A percentile compares a stretch with the other conserved stretches of the same genome.
Evolutionary conservation across 1,140 invertebrate genomes (phyloP).

Genomic region (Homalodisca vitripennis): DNA sequence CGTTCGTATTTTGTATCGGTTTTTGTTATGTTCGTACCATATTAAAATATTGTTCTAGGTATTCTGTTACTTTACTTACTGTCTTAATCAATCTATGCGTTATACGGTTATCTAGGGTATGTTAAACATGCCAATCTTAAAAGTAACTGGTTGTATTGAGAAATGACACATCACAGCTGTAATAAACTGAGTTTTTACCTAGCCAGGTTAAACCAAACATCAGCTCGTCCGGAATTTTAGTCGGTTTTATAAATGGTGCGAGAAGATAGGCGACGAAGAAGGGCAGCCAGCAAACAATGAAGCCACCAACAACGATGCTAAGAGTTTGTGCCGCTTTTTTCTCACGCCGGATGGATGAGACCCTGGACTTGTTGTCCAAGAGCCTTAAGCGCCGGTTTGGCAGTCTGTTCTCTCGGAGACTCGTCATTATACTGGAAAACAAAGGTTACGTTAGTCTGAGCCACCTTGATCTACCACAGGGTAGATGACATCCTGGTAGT

Average conservation of each 20-base stretch:
- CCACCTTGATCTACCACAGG: too few species aligned
- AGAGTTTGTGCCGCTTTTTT: constrained; percentile 88
- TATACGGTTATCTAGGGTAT: too few species aligned
- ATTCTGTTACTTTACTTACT: too few species aligned
- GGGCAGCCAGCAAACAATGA: constrained; percentile 86
- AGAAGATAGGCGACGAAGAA: constrained; percentile 86
- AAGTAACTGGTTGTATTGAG: too few species aligned
- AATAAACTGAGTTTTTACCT: too few species aligned
- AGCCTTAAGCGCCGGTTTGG: constrained; percentile 28
- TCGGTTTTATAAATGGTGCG: constrained; percentile 64
- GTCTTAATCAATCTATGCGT: too few species aligned
- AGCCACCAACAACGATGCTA: constrained; percentile 88
- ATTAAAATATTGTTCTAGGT: too few species aligned
- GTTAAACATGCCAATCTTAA: too few species aligned
- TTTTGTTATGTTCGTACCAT: too few species aligned
- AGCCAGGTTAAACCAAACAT: constrained; percentile 87
- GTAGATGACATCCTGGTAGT: too few species aligned
- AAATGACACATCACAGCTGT: too few species aligned
- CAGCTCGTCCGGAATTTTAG: constrained; percentile 54
- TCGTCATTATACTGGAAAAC: constrained; percentile 27
- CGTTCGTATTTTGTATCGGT: too few species aligned
- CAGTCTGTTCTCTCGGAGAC: constrained; percentile 21
- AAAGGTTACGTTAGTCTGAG: constrained; percentile 60
- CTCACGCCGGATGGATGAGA: constrained; percentile 67
- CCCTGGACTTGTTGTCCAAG: constrained; percentile 47